These are phyloP conservation scores for Conopomorpha cramerella DNA, from an alignment of 1,140 invertebrate species.

Conservation along the genomic window DNA sequence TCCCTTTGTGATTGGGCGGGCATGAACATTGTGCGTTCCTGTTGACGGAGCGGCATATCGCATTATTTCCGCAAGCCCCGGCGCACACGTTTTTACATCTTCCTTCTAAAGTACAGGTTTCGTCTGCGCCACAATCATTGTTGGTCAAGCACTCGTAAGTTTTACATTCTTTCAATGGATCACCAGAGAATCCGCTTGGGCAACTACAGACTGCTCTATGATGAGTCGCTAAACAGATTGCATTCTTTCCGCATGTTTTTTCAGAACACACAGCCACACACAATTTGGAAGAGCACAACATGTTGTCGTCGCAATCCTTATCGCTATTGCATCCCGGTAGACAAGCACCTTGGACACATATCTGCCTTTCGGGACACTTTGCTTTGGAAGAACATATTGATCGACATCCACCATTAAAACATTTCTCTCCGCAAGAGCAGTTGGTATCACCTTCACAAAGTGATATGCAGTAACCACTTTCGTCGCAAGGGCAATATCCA, in stretches of 20 bases:
- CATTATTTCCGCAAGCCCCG: conserved; percentile 81
- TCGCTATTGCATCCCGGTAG: conserved; percentile 77
- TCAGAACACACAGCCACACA: conserved; percentile 79
- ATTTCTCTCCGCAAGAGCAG: conserved; percentile 78
- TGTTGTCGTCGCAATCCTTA: conserved; percentile 77
- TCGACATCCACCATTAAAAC: conserved; percentile 66
- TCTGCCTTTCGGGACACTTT: conserved; percentile 58
- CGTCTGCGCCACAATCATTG: conserved; percentile 77
- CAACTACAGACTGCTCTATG: conserved; percentile 84
- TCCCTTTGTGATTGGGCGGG: conserved; percentile 83
- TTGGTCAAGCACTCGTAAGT: conserved; percentile 77
- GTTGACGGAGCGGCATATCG: conserved; percentile 81
- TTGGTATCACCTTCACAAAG: conserved; percentile 69
- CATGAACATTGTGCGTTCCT: conserved; percentile 81
- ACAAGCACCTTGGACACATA: conserved; percentile 59
- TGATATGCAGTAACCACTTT: conserved; percentile 75
- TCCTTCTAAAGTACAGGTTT: conserved; percentile 73
- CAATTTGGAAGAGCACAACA: conserved; percentile 73
- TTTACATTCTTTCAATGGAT: conserved; percentile 74
- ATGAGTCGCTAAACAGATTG: conserved; percentile 73
- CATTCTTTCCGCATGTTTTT: conserved; percentile 74
- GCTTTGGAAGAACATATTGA: conserved; percentile 63
- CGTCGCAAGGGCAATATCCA: conserved; percentile 79
- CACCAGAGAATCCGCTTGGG: conserved; percentile 81
- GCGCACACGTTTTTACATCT: conserved; percentile 85